phyloP scores from a whole-genome alignment of 2,888 invertebrate genomes.

The Lobophora halterata region DNA sequence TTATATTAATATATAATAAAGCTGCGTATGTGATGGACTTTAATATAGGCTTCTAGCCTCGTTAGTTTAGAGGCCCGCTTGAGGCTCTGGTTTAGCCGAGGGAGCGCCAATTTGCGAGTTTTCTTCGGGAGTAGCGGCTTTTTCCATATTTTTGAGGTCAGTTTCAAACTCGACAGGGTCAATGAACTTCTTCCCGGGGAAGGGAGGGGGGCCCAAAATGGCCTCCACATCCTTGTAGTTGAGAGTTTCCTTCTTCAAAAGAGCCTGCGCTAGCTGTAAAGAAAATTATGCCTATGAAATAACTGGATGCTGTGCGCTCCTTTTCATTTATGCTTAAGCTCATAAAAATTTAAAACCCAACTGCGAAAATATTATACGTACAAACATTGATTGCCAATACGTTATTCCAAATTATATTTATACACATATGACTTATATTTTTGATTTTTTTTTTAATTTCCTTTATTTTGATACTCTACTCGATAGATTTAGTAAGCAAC shows the following conservation, averaged over 20 bases:
- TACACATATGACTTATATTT: too few relatives aligned
- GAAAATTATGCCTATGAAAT: background rate
- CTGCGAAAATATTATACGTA: too few relatives aligned
- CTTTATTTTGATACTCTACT: too few relatives aligned
- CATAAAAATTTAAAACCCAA: too few relatives aligned
- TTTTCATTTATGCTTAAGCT: too few relatives aligned
- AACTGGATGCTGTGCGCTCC: constrained; percentile 3
- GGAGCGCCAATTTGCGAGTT: constrained; percentile 45
- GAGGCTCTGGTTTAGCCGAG: constrained; percentile 46
- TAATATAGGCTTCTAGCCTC: too few relatives aligned
- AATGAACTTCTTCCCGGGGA: constrained; percentile 85
- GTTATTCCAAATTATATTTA: too few relatives aligned
- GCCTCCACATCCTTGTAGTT: constrained; percentile 93
- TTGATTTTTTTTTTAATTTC: too few relatives aligned
- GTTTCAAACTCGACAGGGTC: constrained; percentile 90
- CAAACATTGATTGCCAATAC: too few relatives aligned
- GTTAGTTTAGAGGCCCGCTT: constrained; percentile 4
- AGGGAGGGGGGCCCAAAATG: constrained; percentile 94
- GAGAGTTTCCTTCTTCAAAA: constrained; percentile 94
- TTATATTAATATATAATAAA: too few relatives aligned
- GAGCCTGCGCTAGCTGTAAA: constrained; percentile 89
- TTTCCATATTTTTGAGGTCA: constrained; percentile 67
- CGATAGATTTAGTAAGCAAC: too few relatives aligned
- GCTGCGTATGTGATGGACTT: too few relatives aligned
- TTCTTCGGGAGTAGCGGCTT: constrained; percentile 36